Percentiles rank a stretch among this genome's conserved stretches.
These are phyloP conservation scores for Halisarca cf. caerulea DNA, from an alignment of 37 sponge, comb jelly and placozoan genomes.

Conservation along the genomic window DNA sequence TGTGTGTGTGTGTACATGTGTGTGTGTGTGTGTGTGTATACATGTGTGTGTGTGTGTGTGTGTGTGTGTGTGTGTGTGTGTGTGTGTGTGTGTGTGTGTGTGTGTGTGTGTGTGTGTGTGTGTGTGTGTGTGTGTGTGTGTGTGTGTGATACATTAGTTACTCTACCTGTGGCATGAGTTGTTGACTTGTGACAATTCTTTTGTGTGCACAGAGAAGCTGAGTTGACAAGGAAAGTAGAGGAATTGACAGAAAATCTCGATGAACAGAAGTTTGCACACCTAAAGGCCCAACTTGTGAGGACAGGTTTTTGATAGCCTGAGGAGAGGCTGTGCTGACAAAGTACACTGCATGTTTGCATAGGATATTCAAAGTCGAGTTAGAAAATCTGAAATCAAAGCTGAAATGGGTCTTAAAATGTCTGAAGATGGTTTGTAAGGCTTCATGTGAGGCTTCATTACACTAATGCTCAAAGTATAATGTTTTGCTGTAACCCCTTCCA, in stretches of 20 bases:
- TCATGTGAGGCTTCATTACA: no score
- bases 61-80: neutral
- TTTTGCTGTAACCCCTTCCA: no score
- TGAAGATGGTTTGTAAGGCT: conserved; percentile 1
- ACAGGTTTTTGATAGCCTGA: no score
- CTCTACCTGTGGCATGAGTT: no score
- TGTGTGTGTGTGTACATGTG: neutral
- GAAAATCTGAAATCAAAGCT: conserved; percentile 26
- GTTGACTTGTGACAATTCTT: no score
- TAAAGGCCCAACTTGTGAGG: neutral
- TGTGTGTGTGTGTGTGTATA: neutral
- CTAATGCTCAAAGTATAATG: no score
- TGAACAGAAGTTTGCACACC: neutral
- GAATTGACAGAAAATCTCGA: neutral
- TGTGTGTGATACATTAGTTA: neutral
- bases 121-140: neutral
- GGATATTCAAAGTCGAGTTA: neutral
- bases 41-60: neutral
- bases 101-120: neutral
- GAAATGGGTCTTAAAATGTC: conserved; percentile 12
- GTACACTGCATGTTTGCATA: neutral
- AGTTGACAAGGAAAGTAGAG: neutral
- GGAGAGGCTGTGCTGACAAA: no score
- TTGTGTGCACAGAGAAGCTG: conserved; percentile 1
- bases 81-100: neutral